Base-by-base conservation (phyloP, 2,797 vertebrate species). In the Schizopygopsis pylzovi region DNA sequence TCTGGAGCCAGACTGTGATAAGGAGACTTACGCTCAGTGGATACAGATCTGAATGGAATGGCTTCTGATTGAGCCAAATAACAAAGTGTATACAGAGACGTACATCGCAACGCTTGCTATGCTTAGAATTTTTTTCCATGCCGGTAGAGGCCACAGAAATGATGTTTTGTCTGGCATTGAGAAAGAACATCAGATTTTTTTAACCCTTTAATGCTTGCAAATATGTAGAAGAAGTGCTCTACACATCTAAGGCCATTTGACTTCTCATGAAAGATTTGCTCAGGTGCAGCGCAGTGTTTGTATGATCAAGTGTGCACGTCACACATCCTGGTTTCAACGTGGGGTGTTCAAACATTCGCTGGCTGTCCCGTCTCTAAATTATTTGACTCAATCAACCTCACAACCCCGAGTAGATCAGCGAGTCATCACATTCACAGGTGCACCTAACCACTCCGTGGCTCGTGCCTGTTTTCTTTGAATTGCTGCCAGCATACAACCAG, bases 361-460 rank as follows among this genome's bases (percentile, higher is more conserved):
- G 28, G 47, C 71, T 85, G 59, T 83, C 80, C 56, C 11, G 22
- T 68, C 82, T 82, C 88, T n/a, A 81, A 45, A 79, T 33, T 0
- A 37, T 87, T 91, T 88, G 88, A 72, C 81, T 91, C 87, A 81
- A 73, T 90, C 68, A 86, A 89, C 87, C 86, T 92, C 91, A 10
- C 59, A 72, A 59, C 72, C 73, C 85, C 84, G 80, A 59, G 93
- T 86, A 94, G 83, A 96, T 93, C 25, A 91, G 91, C 89, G 94
- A 96, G 91, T 94, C 92, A 94, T 95, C 92, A 93, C 87, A 93
- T 94, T 94, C 92, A 93, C 93, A 95, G 92, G 92, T 94, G 91
- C 91, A 90, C 91, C 89, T 89, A 93, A 90, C 89, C 91, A 91
- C 90, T 85, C 68, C 52, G 87, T 61, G 76, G 80, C 87, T 92